Conservation (phyloP, 2,888 invertebrate genomes). For the Tigriopus californicus region DNA sequence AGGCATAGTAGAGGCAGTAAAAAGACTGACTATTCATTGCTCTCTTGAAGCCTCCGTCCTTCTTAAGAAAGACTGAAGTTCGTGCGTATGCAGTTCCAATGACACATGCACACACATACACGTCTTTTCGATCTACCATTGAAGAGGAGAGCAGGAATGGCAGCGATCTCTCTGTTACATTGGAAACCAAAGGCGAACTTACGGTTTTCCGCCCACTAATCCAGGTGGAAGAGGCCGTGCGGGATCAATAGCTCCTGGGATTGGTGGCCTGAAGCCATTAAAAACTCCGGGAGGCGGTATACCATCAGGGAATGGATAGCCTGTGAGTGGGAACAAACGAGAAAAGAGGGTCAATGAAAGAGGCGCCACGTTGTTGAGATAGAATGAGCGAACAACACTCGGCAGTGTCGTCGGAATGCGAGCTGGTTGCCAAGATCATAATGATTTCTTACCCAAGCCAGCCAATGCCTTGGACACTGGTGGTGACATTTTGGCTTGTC, state of each 20-base stretch:
- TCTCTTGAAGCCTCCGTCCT: neutral
- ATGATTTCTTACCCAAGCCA: neutral
- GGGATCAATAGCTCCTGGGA: constrained; percentile 5
- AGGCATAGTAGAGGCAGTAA: neutral
- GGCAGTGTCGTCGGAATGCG: too few relatives aligned
- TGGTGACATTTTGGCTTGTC: constrained; percentile 8
- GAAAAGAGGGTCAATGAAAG: neutral
- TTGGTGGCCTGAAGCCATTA: constrained; percentile 6
- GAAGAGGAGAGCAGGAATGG: too few relatives aligned
- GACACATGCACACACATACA: neutral
- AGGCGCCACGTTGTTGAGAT: neutral
- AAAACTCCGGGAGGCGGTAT: constrained; percentile 1
- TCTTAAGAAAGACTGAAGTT: neutral
- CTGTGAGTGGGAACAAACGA: neutral
- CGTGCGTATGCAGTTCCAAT: too few relatives aligned
- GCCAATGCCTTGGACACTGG: neutral
- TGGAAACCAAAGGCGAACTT: constrained; percentile 31
- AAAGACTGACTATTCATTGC: neutral
- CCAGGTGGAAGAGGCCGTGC: neutral
- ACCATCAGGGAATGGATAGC: constrained; percentile 3
- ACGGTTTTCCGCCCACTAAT: constrained; percentile 54
- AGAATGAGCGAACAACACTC: neutral
- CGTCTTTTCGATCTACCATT: too few relatives aligned
- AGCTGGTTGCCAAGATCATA: neutral
- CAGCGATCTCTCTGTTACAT: too few relatives aligned